Evolutionary conservation across 2,888 invertebrate genomes (phyloP).

Genomic region (Xylophagus ater): DNA sequence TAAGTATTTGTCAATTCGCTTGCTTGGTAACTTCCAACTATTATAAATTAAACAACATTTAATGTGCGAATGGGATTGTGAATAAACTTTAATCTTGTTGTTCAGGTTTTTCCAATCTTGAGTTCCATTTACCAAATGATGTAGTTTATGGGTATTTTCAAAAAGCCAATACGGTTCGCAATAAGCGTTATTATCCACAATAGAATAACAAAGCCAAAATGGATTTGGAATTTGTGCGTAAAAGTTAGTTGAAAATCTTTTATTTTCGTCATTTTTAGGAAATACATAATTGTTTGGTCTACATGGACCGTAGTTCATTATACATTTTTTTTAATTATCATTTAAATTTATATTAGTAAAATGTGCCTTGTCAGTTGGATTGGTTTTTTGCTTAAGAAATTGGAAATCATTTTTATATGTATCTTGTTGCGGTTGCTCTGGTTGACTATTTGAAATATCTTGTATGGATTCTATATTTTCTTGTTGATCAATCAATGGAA

Average conservation of each 20-base stretch:
- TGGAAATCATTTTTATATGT: too few relatives aligned
- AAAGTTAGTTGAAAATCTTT: conserved; percentile 1
- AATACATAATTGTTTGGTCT: conserved; percentile 4
- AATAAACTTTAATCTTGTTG: too few relatives aligned
- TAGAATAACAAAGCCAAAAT: conserved; percentile 6
- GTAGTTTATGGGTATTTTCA: conserved; percentile 2
- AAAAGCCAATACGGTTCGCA: conserved; percentile 4
- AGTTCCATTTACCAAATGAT: conserved; percentile 3
- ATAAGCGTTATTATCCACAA: conserved; percentile 3
- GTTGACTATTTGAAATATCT: too few relatives aligned
- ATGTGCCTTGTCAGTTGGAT: conserved; percentile 2
- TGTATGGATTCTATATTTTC: too few relatives aligned
- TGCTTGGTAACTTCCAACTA: background rate
- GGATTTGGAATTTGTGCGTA: conserved; percentile 4
- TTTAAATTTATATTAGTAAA: conserved; percentile 1
- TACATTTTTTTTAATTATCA: conserved; percentile 1
- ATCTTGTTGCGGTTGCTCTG: too few relatives aligned
- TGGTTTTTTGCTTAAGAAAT: background rate
- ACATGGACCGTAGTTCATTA: conserved; percentile 2
- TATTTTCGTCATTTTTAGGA: conserved; percentile 4
- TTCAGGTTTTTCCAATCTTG: conserved; percentile 5
- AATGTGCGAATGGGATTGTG: too few relatives aligned
- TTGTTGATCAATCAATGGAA: too few relatives aligned
- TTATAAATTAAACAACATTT: conserved; percentile 1
- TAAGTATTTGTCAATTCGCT: too few relatives aligned